These are phyloP conservation scores for Varanus komodoensis DNA, from an alignment of 2,113 vertebrate genomes.

Conservation along the genomic window DNA sequence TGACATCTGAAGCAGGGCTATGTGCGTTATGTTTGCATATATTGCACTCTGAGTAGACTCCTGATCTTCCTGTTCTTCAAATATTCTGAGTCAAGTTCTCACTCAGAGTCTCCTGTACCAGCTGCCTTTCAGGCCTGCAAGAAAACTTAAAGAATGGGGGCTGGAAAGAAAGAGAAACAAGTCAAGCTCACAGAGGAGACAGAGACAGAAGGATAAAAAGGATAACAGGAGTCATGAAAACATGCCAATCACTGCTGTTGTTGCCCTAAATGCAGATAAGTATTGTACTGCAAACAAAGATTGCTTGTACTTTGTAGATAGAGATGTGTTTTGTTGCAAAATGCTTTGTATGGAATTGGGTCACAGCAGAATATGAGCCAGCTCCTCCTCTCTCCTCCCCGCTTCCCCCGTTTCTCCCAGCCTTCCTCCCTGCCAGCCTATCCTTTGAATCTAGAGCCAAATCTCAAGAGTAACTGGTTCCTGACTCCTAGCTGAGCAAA, in stretches of 20 bases:
- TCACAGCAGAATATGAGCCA: constrained; percentile 74
- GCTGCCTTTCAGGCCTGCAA: not conserved
- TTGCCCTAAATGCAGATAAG: constrained; percentile 76
- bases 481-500: no score
- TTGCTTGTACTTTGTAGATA: constrained; percentile 78
- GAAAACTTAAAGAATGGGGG: constrained; percentile 32
- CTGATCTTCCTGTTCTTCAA: not conserved
- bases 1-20: not conserved
- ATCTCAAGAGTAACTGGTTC: constrained; percentile 60
- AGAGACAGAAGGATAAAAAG: constrained; percentile 65
- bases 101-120: not conserved
- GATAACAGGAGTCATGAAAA: constrained; percentile 72
- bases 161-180: constrained; percentile 47
- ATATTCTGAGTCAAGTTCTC: not conserved
- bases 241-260: constrained; percentile 66
- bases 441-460: constrained; percentile 78
- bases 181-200: not conserved
- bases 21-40: not conserved
- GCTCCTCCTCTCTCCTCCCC: constrained; percentile 14
- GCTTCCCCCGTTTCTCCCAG: constrained; percentile 46
- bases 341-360: constrained; percentile 78
- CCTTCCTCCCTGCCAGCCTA: constrained; percentile 62
- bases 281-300: constrained; percentile 77
- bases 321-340: constrained; percentile 74
- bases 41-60: not conserved